Base-by-base conservation (phyloP, 2,113 vertebrate genomes). In the Hoplias malabaricus region DNA sequence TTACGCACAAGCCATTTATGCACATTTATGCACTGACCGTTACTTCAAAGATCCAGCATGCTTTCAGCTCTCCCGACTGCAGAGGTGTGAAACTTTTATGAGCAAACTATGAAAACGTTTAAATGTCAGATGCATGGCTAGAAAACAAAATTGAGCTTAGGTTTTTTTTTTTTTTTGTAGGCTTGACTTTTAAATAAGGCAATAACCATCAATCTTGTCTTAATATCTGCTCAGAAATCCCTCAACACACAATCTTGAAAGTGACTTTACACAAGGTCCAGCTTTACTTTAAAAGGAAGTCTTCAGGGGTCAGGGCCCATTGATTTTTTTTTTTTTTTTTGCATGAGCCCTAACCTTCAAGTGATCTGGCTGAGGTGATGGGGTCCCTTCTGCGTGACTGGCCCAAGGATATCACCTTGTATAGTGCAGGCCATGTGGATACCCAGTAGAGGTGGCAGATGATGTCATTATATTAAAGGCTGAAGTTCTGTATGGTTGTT, bases 81-180 rank as follows among this genome's bases (percentile, higher is more conserved):
- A 80, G 50, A 46, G 57, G 54, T 78, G 81, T 87, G 66, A 81
- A 86, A 65, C 57, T 85, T 83, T 86, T 71, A 86, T 85, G 72
- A 86, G 79, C 71, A 54, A 76, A 73, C 73, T 85, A 84, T 84
- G 84, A 87, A 87, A 77, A 86, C 84, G 80, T 87, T 89, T 86
- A 74, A 75, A 65, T 85, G 77, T 84, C 78, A 75, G 82, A 84
- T 80, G 54, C 73, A 46, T 79, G 43, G 40, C 63, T 59, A 46
- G 53, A 73, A 82, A 76, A 46, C 65, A 43, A 77, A 69, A 38
- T n/a, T 71, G 33, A 73, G 43, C 25, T 62, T 57, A 21, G 8
- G 16, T 43, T 54, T 25, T 48, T 56, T 54, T 65, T 19, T 34
- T 36, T 29, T 21, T 53, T 53, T 53, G 0, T 5, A 21, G 10